Evolutionary conservation across 1,140 invertebrate species (phyloP).

Genomic region (Caerostris extrusa): DNA sequence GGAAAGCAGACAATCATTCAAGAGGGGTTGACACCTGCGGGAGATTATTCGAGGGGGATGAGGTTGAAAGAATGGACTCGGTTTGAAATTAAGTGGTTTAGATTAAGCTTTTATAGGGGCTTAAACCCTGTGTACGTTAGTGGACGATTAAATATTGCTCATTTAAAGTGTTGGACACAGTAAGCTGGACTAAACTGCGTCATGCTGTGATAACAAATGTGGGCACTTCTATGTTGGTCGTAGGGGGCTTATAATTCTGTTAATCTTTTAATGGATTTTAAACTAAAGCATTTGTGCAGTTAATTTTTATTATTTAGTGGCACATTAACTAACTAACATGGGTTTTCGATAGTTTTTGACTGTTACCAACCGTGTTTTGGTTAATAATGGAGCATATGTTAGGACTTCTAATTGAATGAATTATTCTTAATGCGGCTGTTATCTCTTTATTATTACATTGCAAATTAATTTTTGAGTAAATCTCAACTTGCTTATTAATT

Average conservation of each 20-base stretch:
- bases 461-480: too few species aligned
- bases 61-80: conserved; percentile 5
- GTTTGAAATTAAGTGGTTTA: conserved; percentile 32
- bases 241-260: background rate
- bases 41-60: conserved; percentile 21
- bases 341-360: too few species aligned
- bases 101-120: conserved; percentile 23
- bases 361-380: too few species aligned
- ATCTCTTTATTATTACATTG: too few species aligned
- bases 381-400: too few species aligned
- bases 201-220: background rate
- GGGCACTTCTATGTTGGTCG: background rate
- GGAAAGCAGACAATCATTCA: conserved; percentile 38
- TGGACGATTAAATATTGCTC: conserved; percentile 5
- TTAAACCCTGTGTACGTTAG: background rate
- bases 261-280: background rate
- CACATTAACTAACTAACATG: too few species aligned
- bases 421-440: too few species aligned
- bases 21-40: conserved; percentile 41
- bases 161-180: background rate
- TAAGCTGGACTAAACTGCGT: background rate
- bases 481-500: too few species aligned
- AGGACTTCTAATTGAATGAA: too few species aligned
- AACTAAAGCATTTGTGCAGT: background rate
- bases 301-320: too few species aligned